Evolutionary conservation across 2,113 vertebrate species (phyloP), one percentile per base, ranked within the genome.

Genomic region (Baryphthengus martii): DNA sequence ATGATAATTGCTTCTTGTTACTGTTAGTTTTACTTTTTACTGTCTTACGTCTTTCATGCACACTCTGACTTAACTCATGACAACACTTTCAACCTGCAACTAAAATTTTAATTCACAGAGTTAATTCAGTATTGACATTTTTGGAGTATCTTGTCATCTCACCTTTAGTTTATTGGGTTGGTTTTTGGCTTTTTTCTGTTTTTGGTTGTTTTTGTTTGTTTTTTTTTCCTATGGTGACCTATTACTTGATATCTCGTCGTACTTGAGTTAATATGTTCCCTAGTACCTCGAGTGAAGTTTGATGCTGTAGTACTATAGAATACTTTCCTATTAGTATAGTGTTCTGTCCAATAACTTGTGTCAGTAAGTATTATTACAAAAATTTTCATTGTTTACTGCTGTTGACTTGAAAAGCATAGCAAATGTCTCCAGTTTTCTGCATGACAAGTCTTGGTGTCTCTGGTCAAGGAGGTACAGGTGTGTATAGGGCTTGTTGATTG

Each of bases 211-310:
- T 19, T 35, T 35, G 33, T 47, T n/a, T 18, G 11, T 47, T 49
- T 35, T 13, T 13, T 0, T 0, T 1, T 3, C 3, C 4, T 25
- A 8, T 65, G 20, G 10, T 52, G 24, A 37, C 18, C 33, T 44
- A 1, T 29, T 73, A 31, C 13, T 81, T 61, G 13, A 2, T 52
- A 82, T 62, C 8, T 6, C 24, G 29, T 9, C 81, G 16, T 50
- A 76, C 7, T 49, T 35, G 16, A 59, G 50, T 28, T 35, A 67
- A 5, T 17, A 42, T 29, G 9, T 45, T 91, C 10, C 16, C 7
- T 39, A 15, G 4, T 33, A 75, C 6, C 11, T 47, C 10, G 4
- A 24, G 7, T 86, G 28, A 67, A 82, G 40, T 73, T 52, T 25
- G 11, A 50, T 13, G 39, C n/a, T 73, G 18, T n/a, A 28, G 42